A percentile compares a stretch with the other conserved stretches of the same genome.
Conservation (phyloP, 2,797 vertebrate genomes). For the Aplochiton taeniatus region DNA sequence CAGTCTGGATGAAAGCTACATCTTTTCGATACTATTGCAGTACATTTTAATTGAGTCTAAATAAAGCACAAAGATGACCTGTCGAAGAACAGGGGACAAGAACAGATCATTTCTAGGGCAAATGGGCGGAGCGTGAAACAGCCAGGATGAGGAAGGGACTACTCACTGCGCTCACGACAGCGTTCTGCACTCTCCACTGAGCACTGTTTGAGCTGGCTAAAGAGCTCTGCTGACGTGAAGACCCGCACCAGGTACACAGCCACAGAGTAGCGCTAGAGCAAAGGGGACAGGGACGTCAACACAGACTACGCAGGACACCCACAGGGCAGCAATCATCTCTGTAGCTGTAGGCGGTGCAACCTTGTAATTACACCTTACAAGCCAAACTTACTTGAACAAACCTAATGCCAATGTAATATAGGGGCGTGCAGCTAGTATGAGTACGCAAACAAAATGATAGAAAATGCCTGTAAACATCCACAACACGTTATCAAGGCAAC, state of each 20-base stretch:
- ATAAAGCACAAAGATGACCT: background rate
- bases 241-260: constrained; percentile 93
- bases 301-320: background rate
- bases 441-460: too few relatives aligned
- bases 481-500: too few relatives aligned
- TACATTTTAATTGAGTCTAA: too few relatives aligned
- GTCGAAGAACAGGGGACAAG: background rate
- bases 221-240: constrained; percentile 91
- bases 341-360: background rate
- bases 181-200: constrained; percentile 93
- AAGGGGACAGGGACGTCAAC: constrained; percentile 21
- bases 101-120: background rate
- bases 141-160: background rate
- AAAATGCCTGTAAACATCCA: too few relatives aligned
- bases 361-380: too few relatives aligned
- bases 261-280: constrained; percentile 89
- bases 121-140: too few relatives aligned
- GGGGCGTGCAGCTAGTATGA: too few relatives aligned
- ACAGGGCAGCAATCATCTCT: background rate
- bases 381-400: too few relatives aligned
- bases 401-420: too few relatives aligned
- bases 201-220: constrained; percentile 92
- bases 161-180: constrained; percentile 95
- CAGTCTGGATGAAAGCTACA: too few relatives aligned
- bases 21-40: too few relatives aligned